These are phyloP conservation scores for Bombus superbus DNA, from an alignment of 1,140 invertebrate species.

Conservation along the genomic window DNA sequence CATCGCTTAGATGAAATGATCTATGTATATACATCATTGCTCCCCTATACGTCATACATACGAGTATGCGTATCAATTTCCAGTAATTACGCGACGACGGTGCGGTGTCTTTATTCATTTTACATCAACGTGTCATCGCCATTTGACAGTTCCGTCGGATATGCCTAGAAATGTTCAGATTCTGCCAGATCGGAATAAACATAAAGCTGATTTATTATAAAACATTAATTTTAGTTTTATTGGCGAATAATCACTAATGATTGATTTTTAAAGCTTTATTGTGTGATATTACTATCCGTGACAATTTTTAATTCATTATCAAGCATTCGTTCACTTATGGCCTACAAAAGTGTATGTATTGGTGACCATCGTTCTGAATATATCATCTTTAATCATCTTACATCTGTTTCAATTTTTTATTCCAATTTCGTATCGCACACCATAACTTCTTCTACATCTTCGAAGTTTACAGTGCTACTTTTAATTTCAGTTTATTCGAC, in stretches of 20 bases:
- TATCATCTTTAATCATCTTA: too few relatives aligned
- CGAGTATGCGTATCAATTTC: constrained; percentile 55
- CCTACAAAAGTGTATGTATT: too few relatives aligned
- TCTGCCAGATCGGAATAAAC: not conserved
- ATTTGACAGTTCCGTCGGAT: constrained; percentile 9
- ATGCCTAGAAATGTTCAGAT: not conserved
- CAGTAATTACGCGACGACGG: constrained; percentile 50
- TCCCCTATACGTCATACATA: constrained; percentile 12
- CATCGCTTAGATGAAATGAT: constrained; percentile 51
- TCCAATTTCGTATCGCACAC: not conserved
- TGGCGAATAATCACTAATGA: too few relatives aligned
- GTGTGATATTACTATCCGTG: too few relatives aligned
- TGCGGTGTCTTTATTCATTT: constrained; percentile 21
- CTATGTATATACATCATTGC: constrained; percentile 21
- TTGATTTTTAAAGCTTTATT: too few relatives aligned
- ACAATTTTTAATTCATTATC: too few relatives aligned
- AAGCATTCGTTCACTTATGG: too few relatives aligned
- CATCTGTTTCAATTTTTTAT: too few relatives aligned
- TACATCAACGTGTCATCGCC: constrained; percentile 12
- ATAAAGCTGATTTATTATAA: not conserved
- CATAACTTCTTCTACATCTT: too few relatives aligned
- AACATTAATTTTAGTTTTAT: not conserved
- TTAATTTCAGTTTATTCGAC: not conserved
- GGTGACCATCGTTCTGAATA: too few relatives aligned
- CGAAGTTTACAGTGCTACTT: not conserved